phyloP scores from a whole-genome alignment of 2,797 vertebrate genomes.

The Enteromius thamalakanensis region DNA sequence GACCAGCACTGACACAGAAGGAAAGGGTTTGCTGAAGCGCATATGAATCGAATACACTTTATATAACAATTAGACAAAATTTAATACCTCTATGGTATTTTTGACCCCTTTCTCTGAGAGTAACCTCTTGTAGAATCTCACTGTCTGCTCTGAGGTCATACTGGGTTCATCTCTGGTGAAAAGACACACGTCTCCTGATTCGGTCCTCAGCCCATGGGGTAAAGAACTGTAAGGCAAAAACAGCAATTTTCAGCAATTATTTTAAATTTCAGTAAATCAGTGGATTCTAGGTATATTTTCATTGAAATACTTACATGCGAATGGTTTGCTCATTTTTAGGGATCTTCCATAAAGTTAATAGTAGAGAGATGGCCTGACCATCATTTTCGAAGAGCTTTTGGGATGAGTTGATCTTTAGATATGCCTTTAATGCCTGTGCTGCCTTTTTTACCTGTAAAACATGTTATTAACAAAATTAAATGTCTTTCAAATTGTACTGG shows the following conservation, averaged over 20 bases:
- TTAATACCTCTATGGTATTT: constrained; percentile 81
- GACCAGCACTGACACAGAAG: constrained; percentile 50
- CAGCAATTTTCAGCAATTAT: too few relatives aligned
- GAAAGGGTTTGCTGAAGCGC: constrained; percentile 63
- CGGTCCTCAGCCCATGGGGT: constrained; percentile 81
- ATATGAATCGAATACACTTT: neutral
- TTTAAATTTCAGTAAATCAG: neutral
- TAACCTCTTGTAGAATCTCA: constrained; percentile 86
- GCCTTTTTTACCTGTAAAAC: constrained; percentile 82
- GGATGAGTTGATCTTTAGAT: constrained; percentile 72
- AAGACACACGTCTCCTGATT: constrained; percentile 87
- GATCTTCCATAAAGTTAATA: constrained; percentile 86
- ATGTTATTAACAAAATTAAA: neutral
- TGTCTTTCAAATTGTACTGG: neutral
- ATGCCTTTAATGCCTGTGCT: constrained; percentile 78
- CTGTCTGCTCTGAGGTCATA: constrained; percentile 87
- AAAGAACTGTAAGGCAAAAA: constrained; percentile 73
- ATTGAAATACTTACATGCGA: constrained; percentile 80
- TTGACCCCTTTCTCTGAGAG: constrained; percentile 80
- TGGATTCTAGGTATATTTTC: fast-evolving
- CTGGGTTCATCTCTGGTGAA: constrained; percentile 92
- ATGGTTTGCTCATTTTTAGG: constrained; percentile 76
- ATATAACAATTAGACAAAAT: neutral
- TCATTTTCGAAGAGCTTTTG: constrained; percentile 76
- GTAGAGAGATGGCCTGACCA: constrained; percentile 75